These are phyloP conservation scores for Brachionus rotundiformis DNA, from an alignment of 1,140 invertebrate genomes.

Conservation along the genomic window DNA sequence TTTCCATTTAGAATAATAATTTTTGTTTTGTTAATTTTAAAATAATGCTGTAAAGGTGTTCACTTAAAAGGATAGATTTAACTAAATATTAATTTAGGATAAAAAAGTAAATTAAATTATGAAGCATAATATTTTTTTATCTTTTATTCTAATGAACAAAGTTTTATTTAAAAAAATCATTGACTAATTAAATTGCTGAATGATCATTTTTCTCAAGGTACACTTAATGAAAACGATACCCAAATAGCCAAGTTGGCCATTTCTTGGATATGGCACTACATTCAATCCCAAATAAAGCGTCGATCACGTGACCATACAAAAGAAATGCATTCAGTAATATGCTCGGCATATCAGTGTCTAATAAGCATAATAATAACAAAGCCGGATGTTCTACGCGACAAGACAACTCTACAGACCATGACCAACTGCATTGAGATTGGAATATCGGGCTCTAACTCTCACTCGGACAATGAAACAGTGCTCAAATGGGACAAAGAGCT, in stretches of 20 bases:
- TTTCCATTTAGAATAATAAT: too few relatives aligned
- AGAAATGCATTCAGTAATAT: slow-evolving; percentile 65
- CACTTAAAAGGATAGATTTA: too few relatives aligned
- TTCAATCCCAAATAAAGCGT: slow-evolving; percentile 47
- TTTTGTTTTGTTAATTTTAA: too few relatives aligned
- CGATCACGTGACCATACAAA: slow-evolving; percentile 41
- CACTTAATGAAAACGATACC: slow-evolving; percentile 25
- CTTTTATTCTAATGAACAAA: too few relatives aligned
- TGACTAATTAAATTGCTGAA: too few relatives aligned
- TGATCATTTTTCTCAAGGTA: background rate
- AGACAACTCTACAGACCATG: slow-evolving; percentile 85
- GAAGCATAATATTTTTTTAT: too few relatives aligned
- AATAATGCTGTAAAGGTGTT: too few relatives aligned
- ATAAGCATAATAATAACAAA: slow-evolving; percentile 87
- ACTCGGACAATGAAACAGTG: background rate
- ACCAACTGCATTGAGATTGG: slow-evolving; percentile 95
- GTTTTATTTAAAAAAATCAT: background rate
- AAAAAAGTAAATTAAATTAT: too few relatives aligned
- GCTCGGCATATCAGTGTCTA: slow-evolving; percentile 87
- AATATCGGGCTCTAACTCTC: slow-evolving; percentile 86
- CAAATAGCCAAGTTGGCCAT: slow-evolving; percentile 32
- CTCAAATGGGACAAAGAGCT: slow-evolving; percentile 91
- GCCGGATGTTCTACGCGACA: slow-evolving; percentile 82
- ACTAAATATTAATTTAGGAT: too few relatives aligned
- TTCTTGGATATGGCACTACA: slow-evolving; percentile 40